Percentiles rank a stretch among this genome's conserved stretches.
phyloP scores from a whole-genome alignment of 1,140 invertebrate genomes.

The Drosophila mayri region DNA sequence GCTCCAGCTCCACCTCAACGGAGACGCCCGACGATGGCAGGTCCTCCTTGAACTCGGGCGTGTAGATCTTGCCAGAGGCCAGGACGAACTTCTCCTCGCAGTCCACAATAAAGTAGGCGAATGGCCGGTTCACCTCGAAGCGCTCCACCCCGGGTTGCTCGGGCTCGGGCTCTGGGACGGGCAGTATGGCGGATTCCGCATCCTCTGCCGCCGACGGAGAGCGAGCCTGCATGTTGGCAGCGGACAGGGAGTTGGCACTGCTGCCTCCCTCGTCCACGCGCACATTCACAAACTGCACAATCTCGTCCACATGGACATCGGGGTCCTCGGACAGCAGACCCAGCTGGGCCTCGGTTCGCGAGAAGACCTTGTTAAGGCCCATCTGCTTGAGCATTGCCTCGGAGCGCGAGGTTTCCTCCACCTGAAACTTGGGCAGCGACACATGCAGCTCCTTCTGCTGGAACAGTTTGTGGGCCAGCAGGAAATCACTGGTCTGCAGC shows the following conservation, averaged over 20 bases:
- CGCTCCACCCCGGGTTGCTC: slow-evolving; percentile 70
- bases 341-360: slow-evolving; percentile 86
- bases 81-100: slow-evolving; percentile 87
- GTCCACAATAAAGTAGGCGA: slow-evolving; percentile 89
- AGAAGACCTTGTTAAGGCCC: slow-evolving; percentile 87
- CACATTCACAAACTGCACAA: slow-evolving; percentile 88
- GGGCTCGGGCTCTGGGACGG: slow-evolving; percentile 62
- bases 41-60: slow-evolving; percentile 82
- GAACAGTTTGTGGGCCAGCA: slow-evolving; percentile 42
- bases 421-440: slow-evolving; percentile 76
- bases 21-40: slow-evolving; percentile 59
- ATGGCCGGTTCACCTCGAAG: slow-evolving; percentile 88
- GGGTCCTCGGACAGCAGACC: slow-evolving; percentile 86
- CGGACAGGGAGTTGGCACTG: slow-evolving; percentile 68
- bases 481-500: slow-evolving; percentile 67
- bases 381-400: slow-evolving; percentile 83
- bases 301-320: slow-evolving; percentile 87
- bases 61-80: slow-evolving; percentile 87
- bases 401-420: slow-evolving; percentile 79
- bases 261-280: slow-evolving; percentile 86
- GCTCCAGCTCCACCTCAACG: slow-evolving; percentile 76
- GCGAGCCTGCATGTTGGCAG: slow-evolving; percentile 54
- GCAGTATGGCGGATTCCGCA: slow-evolving; percentile 33
- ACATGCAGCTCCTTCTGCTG: slow-evolving; percentile 72
- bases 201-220: slow-evolving; percentile 22